Percentiles rank a stretch among this genome's conserved stretches.
Conservation (phyloP, 2,113 vertebrate genomes). For the Thinocorus orbignyianus region DNA sequence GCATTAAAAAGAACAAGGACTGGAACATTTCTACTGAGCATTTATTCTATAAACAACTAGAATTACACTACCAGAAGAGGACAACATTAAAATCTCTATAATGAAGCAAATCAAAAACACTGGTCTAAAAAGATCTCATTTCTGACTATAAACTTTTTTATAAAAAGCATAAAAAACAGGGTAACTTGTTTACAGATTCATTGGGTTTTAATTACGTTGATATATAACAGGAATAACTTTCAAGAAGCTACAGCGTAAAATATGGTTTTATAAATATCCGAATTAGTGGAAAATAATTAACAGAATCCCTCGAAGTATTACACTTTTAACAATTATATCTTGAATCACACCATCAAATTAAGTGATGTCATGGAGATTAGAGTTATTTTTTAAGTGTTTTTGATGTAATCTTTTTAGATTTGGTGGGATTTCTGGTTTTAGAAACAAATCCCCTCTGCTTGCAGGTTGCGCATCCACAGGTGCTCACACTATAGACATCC, state of each 20-base stretch:
- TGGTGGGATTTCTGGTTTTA: not conserved
- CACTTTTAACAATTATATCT: not conserved
- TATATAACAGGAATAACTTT: not conserved
- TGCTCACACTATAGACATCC: not conserved
- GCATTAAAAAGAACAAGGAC: not conserved
- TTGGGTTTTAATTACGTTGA: not conserved
- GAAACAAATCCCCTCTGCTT: not conserved
- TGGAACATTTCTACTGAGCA: not conserved
- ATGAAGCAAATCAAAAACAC: not conserved
- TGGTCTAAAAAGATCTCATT: not conserved
- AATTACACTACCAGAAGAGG: not conserved
- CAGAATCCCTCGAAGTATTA: not conserved
- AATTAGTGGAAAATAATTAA: not conserved
- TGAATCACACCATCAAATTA: not conserved
- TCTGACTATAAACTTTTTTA: not conserved
- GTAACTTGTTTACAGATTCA: not conserved
- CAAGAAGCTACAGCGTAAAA: not conserved
- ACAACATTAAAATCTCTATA: not conserved
- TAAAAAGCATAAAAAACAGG: not conserved
- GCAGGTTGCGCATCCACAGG: not conserved
- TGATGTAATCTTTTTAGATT: not conserved
- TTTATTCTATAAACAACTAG: not conserved
- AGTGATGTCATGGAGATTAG: not conserved
- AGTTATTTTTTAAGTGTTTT: not conserved
- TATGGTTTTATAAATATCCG: not conserved